A percentile compares a stretch with the other conserved stretches of the same genome.
These are phyloP conservation scores for Drosophila kanapiae DNA, from an alignment of 1,140 invertebrate species.

Conservation along the genomic window DNA sequence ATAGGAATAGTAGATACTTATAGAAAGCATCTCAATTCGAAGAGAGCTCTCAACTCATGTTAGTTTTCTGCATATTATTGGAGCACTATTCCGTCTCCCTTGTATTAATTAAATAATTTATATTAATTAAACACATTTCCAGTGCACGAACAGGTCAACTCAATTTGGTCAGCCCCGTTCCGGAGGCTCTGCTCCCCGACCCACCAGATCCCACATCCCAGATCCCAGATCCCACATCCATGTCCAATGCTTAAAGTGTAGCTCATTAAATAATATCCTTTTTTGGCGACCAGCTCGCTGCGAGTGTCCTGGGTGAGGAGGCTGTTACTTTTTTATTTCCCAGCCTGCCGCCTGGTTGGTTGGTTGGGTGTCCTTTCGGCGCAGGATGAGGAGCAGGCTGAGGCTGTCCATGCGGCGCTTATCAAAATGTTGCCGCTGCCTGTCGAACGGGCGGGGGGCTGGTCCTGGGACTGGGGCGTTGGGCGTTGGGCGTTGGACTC, in stretches of 20 bases:
- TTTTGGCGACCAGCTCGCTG: constrained; percentile 55
- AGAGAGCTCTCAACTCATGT: not conserved
- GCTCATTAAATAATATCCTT: constrained; percentile 84
- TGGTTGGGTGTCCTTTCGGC: not conserved
- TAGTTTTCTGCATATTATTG: not conserved
- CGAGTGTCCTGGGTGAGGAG: constrained; percentile 37
- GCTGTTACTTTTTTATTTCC: constrained; percentile 49
- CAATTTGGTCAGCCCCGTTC: constrained; percentile 53
- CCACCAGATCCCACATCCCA: not conserved
- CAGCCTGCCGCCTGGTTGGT: constrained; percentile 3
- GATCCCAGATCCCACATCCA: not conserved
- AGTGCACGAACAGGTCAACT: constrained; percentile 67
- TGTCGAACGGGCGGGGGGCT: constrained; percentile 59
- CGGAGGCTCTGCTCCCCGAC: not conserved
- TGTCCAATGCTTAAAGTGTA: constrained; percentile 75
- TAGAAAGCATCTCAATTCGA: too few relatives aligned
- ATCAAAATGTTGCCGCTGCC: constrained; percentile 78
- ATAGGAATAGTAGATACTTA: too few relatives aligned
- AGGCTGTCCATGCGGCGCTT: constrained; percentile 56
- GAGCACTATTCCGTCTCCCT: not conserved
- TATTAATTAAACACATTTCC: constrained; percentile 17
- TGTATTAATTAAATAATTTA: constrained; percentile 2
- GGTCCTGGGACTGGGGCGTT: constrained; percentile 5
- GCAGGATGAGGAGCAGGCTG: constrained; percentile 3
- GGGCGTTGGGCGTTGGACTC: constrained; percentile 9